Evolutionary conservation across 2,797 vertebrate genomes (phyloP).

Genomic region (Staurois parvus): DNA sequence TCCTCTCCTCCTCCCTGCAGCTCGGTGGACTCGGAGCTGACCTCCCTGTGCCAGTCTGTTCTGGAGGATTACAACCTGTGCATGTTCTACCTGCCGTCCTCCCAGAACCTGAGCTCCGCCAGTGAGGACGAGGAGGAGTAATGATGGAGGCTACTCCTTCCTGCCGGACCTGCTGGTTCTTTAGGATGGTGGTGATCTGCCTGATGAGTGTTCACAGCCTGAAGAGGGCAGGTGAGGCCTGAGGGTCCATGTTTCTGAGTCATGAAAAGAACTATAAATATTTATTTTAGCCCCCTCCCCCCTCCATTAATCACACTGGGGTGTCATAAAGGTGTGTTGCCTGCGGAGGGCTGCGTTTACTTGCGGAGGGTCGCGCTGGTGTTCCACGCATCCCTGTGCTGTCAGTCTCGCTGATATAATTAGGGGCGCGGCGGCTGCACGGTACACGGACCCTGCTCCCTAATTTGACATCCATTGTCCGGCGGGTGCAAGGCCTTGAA

Average conservation of each 20-base stretch:
- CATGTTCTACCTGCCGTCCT: constrained; percentile 91
- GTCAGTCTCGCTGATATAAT: too few species aligned
- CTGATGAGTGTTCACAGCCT: constrained; percentile 97
- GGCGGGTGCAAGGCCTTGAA: too few species aligned
- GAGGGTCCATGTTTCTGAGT: neutral
- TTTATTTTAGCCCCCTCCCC: too few species aligned
- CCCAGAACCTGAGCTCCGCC: constrained; percentile 76
- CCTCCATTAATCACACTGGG: too few species aligned
- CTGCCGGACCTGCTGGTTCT: constrained; percentile 91
- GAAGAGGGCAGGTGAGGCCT: constrained; percentile 88
- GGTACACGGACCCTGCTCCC: too few species aligned
- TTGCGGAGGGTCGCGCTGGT: too few species aligned
- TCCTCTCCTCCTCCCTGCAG: constrained; percentile 70
- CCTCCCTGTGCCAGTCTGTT: constrained; percentile 93
- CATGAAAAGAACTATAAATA: too few species aligned
- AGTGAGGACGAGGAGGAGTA: constrained; percentile 91
- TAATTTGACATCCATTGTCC: too few species aligned
- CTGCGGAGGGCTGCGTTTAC: too few species aligned
- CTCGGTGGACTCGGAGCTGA: constrained; percentile 90
- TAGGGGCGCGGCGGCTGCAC: too few species aligned
- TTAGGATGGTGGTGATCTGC: constrained; percentile 94
- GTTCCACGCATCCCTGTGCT: too few species aligned
- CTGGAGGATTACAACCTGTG: constrained; percentile 98
- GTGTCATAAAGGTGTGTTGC: too few species aligned
- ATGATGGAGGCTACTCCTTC: constrained; percentile 84